Evolutionary conservation across 1,140 invertebrate genomes (phyloP), one percentile per base, ranked within the genome.

Genomic region (Saccostrea echinata): DNA sequence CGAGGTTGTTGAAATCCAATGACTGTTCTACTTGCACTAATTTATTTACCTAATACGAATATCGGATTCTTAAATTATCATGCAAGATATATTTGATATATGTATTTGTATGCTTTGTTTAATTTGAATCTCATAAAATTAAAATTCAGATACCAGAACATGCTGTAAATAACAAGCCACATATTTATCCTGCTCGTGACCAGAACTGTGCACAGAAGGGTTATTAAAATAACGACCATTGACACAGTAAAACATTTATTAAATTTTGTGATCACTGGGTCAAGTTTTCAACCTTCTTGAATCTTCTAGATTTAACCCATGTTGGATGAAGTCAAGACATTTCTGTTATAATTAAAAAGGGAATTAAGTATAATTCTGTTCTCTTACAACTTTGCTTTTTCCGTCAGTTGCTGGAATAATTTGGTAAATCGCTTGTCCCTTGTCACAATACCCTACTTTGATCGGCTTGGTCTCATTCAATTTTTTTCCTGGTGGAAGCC

Each of bases 401-500:
- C 68, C 68, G 30, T 76, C 68, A 76, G 68, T 76, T 30, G 68
- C 27, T 16, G 68, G 68, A 30, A 33, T 76, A 2, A 76, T 33
- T 3, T 76, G 9, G 12, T 76, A 76, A 27, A 30, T 76, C 4
- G 16, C 11, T 30, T 24, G 27, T 33, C 68, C 68, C 16, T 76
- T 76, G 27, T 76, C 68, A 76, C 68, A 76, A 13, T 16, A 3
- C 24, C 27, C 68, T 9, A 76, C 68, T 76, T 33, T 11, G 4
- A 76, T 76, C 68, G 68, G 68, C 30, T 30, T 24, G 27, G 68
- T 76, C 13, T 27, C 68, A 76, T 76, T 76, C 68, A 27, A 76
- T 27, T 16, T 76, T 11, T 76, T 76, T 76, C 68, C 68, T 76
- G 68, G 68, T 30, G 8, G 68, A 11, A 76, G 68, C 68, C 27